phyloP scores from a whole-genome alignment of 2,113 vertebrate species.

The Equus quagga region DNA sequence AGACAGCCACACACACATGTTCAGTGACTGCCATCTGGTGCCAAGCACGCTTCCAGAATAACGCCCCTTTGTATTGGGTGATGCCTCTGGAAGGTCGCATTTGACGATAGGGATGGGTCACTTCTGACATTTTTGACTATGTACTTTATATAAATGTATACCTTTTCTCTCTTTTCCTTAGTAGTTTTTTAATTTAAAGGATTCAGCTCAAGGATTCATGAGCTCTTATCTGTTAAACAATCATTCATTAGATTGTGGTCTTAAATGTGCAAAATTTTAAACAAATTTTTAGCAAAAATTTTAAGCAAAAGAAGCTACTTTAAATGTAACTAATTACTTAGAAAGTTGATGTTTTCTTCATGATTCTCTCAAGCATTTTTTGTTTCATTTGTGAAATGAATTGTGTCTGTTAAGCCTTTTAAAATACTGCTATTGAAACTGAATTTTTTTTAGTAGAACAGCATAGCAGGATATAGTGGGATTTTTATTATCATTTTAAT shows the following conservation, averaged over 20 bases:
- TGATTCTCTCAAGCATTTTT: not conserved
- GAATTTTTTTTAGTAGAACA: constrained; percentile 40
- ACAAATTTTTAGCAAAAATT: too few relatives aligned
- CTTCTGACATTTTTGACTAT: not conserved
- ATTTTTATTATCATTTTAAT: constrained; percentile 70
- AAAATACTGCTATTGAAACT: constrained; percentile 52
- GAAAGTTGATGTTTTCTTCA: constrained; percentile 37
- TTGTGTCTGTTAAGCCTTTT: constrained; percentile 25
- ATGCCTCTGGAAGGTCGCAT: not conserved
- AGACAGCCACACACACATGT: not conserved
- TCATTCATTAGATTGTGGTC: not conserved
- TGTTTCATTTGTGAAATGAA: constrained; percentile 63
- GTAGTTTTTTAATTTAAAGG: constrained; percentile 48
- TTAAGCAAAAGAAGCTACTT: not conserved
- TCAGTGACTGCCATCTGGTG: not conserved
- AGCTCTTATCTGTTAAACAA: not conserved
- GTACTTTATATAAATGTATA: not conserved
- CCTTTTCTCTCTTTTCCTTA: not conserved
- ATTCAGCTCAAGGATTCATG: not conserved
- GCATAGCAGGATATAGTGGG: not conserved
- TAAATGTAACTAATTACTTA: not conserved
- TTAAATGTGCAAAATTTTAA: not conserved
- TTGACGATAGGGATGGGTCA: not conserved
- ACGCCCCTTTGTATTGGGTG: not conserved
- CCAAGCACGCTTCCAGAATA: not conserved